A percentile compares a stretch with the other conserved stretches of the same genome.
Conservation (phyloP, 1,140 invertebrate genomes). For the Paralvinella palmiformis region DNA sequence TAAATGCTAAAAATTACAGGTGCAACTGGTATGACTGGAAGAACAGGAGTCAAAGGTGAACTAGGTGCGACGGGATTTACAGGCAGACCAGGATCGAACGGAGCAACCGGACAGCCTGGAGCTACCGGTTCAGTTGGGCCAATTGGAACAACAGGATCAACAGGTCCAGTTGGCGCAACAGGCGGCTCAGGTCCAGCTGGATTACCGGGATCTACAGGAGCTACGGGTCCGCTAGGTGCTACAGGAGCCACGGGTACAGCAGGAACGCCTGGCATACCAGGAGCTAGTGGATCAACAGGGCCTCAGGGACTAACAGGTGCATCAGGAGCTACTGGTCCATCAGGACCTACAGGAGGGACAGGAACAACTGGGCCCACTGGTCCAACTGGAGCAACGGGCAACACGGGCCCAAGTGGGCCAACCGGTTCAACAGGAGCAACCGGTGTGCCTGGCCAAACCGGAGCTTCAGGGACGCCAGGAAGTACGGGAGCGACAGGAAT, state of each 20-base stretch:
- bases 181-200: neutral
- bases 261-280: neutral
- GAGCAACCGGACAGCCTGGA: too few relatives aligned
- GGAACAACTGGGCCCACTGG: neutral
- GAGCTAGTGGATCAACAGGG: neutral
- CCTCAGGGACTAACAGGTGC: neutral
- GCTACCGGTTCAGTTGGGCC: neutral
- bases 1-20: too few relatives aligned
- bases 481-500: conserved; percentile 17
- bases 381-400: neutral
- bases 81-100: too few relatives aligned
- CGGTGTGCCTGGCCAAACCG: neutral
- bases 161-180: neutral
- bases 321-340: neutral
- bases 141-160: neutral
- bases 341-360: neutral
- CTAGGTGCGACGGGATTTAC: too few relatives aligned
- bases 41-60: too few relatives aligned
- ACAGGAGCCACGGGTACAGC: neutral
- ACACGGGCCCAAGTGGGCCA: neutral
- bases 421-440: neutral
- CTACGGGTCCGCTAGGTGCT: neutral
- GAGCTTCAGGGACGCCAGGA: too few relatives aligned
- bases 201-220: neutral
- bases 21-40: too few relatives aligned